Evolutionary conservation across 2,113 vertebrate genomes (phyloP).

Genomic region (Cygnus buccinator): DNA sequence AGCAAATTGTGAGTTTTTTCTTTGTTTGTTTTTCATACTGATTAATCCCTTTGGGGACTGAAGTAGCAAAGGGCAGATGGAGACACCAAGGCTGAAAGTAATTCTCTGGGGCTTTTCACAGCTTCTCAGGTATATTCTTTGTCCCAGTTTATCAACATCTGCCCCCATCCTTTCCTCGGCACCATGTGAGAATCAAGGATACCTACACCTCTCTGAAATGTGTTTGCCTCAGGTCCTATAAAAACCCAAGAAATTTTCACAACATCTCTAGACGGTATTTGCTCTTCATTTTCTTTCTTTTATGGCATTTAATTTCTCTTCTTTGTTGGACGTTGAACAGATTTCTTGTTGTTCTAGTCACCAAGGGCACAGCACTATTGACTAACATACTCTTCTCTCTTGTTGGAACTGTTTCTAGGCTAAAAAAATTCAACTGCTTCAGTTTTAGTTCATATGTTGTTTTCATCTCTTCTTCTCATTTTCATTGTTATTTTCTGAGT

Average conservation of each 20-base stretch:
- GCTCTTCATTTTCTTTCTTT: constrained; percentile 20
- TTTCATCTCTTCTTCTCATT: constrained; percentile 31
- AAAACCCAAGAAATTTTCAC: constrained; percentile 24
- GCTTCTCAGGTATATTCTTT: neutral
- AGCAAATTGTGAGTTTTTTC: neutral
- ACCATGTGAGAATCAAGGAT: neutral
- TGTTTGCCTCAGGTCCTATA: constrained; percentile 27
- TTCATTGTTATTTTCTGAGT: constrained; percentile 1
- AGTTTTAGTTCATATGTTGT: neutral
- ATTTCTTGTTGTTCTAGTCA: constrained; percentile 7
- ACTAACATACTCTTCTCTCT: neutral
- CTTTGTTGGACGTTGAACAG: constrained; percentile 18
- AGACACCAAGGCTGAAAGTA: neutral
- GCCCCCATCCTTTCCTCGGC: neutral
- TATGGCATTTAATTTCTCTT: constrained; percentile 40
- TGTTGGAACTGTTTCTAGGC: neutral
- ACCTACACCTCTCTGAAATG: neutral
- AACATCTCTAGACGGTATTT: constrained; percentile 23
- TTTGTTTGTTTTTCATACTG: neutral
- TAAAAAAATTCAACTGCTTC: constrained; percentile 12
- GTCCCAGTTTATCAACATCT: neutral
- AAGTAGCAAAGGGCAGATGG: neutral
- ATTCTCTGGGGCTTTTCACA: neutral
- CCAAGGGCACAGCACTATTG: constrained; percentile 45
- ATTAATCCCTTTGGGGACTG: neutral